phyloP scores from a whole-genome alignment of 92 coral and sea anemone genomes.

The Diadumene lineata region DNA sequence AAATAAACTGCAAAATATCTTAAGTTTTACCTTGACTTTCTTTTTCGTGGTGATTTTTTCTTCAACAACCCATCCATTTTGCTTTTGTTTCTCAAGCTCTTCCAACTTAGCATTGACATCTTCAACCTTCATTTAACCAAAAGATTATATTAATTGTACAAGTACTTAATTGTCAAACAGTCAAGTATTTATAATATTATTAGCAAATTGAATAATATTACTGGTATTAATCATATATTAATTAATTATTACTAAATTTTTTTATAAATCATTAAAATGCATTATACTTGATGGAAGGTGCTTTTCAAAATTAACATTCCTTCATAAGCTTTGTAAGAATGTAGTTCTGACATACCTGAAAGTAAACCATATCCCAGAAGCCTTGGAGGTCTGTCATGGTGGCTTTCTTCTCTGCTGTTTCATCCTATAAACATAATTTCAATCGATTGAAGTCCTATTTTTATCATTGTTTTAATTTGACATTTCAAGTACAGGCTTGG shows the following conservation, averaged over 20 bases:
- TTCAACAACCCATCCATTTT: constrained; percentile 82
- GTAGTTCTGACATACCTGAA: constrained; percentile 56
- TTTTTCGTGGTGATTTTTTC: constrained; percentile 46
- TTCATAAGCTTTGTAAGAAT: background rate
- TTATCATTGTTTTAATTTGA: no score
- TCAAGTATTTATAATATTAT: no score
- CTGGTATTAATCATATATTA: no score
- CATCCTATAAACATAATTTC: constrained; percentile 48
- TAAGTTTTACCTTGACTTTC: constrained; percentile 3
- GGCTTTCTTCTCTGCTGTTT: constrained; percentile 79
- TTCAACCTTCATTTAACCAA: constrained; percentile 60
- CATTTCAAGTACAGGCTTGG: no score
- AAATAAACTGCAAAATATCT: background rate
- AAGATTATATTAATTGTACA: no score
- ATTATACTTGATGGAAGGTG: no score
- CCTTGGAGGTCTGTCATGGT: constrained; percentile 87
- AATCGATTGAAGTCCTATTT: no score
- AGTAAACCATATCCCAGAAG: constrained; percentile 91
- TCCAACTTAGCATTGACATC: constrained; percentile 77
- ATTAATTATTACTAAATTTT: no score
- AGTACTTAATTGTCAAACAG: no score
- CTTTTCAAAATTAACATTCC: background rate
- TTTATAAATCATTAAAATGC: no score
- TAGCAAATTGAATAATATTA: no score
- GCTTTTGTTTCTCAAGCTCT: constrained; percentile 62